Evolutionary conservation across 2,113 vertebrate genomes (phyloP).

Genomic region (Callospermophilus lateralis): DNA sequence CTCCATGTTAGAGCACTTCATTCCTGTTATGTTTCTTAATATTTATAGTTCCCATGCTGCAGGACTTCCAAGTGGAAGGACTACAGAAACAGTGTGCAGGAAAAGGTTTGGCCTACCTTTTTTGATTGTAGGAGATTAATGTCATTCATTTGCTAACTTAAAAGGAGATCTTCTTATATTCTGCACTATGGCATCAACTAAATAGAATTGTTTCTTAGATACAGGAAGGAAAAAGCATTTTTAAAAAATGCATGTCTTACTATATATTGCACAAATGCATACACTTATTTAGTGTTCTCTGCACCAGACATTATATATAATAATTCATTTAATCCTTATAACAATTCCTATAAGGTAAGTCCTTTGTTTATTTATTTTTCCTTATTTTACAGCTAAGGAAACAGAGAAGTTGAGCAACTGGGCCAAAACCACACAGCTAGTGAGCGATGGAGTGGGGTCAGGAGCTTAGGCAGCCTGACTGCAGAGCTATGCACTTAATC

Average conservation of each 20-base stretch:
- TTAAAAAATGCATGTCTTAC: neutral
- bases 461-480: neutral
- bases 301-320: neutral
- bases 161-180: conserved; percentile 33
- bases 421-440: neutral
- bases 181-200: neutral
- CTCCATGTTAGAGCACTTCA: conserved; percentile 79
- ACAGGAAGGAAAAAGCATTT: neutral
- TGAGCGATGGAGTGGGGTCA: neutral
- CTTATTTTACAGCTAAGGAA: neutral
- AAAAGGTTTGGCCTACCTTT: neutral
- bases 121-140: neutral
- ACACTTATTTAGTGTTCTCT: neutral
- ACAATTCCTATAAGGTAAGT: neutral
- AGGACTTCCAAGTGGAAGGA: neutral
- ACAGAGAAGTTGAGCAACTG: conserved; percentile 29
- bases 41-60: neutral
- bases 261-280: neutral
- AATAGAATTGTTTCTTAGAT: neutral
- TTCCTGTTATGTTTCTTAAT: conserved; percentile 70
- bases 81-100: neutral
- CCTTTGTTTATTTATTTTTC: neutral
- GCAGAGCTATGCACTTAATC: neutral
- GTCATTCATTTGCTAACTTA: conserved; percentile 22
- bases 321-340: neutral